Conservation (phyloP, 2,888 invertebrate genomes). For the Agonum fuliginosum region DNA sequence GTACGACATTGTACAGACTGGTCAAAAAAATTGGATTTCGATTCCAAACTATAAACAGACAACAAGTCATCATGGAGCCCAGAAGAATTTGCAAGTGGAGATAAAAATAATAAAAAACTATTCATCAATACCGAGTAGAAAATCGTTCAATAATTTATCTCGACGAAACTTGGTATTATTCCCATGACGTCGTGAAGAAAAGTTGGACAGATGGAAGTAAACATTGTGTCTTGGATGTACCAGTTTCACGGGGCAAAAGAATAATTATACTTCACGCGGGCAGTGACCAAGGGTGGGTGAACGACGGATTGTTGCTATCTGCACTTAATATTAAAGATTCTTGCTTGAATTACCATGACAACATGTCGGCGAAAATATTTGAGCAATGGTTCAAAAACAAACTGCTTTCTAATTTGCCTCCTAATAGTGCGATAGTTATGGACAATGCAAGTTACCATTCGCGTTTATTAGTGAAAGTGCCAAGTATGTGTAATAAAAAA, state of each 20-base stretch:
- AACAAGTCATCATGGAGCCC: not conserved
- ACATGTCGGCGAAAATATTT: slow-evolving; percentile 61
- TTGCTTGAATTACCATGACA: slow-evolving; percentile 60
- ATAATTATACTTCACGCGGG: slow-evolving; percentile 61
- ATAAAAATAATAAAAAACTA: not conserved
- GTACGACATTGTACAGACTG: not conserved
- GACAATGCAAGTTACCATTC: too few species aligned
- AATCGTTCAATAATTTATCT: not conserved
- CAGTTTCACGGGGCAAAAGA: not conserved
- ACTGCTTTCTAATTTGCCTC: too few species aligned
- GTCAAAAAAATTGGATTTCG: not conserved
- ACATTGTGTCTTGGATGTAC: not conserved
- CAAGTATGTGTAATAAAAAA: too few species aligned
- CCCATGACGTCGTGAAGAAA: not conserved
- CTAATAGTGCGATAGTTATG: too few species aligned
- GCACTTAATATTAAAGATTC: slow-evolving; percentile 52
- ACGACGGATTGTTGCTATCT: too few species aligned
- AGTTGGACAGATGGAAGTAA: not conserved
- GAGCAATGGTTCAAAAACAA: too few species aligned
- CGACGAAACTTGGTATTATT: too few species aligned
- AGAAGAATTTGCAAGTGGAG: too few species aligned
- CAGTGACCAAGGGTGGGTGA: slow-evolving; percentile 61
- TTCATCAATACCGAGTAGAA: not conserved
- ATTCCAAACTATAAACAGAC: not conserved
- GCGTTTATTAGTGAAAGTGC: too few species aligned